Evolutionary conservation across 2,888 invertebrate species (phyloP).

Genomic region (Thumatha senex): DNA sequence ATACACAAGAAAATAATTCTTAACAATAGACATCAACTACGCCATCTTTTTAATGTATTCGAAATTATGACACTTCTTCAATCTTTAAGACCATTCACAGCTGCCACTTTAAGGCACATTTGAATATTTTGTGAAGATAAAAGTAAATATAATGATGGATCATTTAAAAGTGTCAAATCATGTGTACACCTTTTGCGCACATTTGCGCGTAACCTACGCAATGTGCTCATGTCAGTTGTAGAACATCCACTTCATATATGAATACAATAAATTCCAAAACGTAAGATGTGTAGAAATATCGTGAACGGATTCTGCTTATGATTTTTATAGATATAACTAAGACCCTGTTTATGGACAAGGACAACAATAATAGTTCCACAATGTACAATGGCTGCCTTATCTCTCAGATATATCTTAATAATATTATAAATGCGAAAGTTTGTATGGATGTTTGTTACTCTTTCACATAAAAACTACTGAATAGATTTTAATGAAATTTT

Average conservation of each 20-base stretch:
- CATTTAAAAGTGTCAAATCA: slow-evolving; percentile 33
- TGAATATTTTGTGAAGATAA: slow-evolving; percentile 35
- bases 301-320: background rate
- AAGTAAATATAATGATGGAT: slow-evolving; percentile 47
- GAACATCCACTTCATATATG: slow-evolving; percentile 18
- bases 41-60: background rate
- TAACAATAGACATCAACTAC: background rate
- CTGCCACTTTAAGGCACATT: slow-evolving; percentile 29
- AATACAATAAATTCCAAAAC: slow-evolving; percentile 14
- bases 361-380: background rate
- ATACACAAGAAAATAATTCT: background rate
- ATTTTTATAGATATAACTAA: background rate
- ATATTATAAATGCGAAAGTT: too few species aligned
- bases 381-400: background rate
- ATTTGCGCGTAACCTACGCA: slow-evolving; percentile 52
- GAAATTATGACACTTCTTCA: slow-evolving; percentile 12
- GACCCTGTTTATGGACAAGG: background rate
- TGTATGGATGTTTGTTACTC: too few species aligned
- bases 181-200: slow-evolving; percentile 39
- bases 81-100: slow-evolving; percentile 20
- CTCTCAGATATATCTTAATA: too few species aligned
- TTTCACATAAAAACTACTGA: too few species aligned
- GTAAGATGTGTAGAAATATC: background rate
- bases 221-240: slow-evolving; percentile 62
- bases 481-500: too few species aligned